Percentiles rank a stretch among this genome's conserved stretches.
Evolutionary conservation across 2,797 vertebrate species (phyloP).

Genomic region (Rhodeus uyekii): DNA sequence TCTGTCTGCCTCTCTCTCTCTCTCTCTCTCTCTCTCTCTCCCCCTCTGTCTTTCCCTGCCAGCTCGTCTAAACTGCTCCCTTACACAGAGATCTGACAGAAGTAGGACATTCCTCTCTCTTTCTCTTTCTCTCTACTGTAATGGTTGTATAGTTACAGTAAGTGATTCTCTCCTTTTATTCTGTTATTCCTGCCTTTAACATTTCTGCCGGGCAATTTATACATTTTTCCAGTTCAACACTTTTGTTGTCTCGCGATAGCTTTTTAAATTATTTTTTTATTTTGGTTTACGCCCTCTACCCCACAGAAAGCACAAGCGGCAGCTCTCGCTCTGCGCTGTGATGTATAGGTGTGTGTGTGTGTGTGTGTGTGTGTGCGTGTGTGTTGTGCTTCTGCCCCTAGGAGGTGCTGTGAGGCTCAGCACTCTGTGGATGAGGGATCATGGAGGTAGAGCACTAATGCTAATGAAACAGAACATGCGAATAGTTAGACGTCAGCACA

Average conservation of each 20-base stretch:
- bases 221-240: background rate
- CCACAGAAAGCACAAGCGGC: background rate
- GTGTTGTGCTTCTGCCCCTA: background rate
- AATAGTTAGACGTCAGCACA: slow-evolving; percentile 42
- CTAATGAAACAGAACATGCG: slow-evolving; percentile 39
- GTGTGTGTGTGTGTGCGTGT: background rate
- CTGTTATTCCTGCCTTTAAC: background rate
- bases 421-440: slow-evolving; percentile 1
- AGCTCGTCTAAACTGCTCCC: slow-evolving; percentile 12
- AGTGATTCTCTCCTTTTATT: background rate
- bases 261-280: no score
- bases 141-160: background rate
- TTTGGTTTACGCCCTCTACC: background rate
- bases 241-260: background rate
- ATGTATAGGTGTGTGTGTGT: background rate
- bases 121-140: background rate
- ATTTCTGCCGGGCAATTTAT: background rate
- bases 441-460: slow-evolving; percentile 42
- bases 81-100: slow-evolving; percentile 33
- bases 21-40: no score
- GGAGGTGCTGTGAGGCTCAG: slow-evolving; percentile 16
- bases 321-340: background rate
- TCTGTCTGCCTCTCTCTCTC: no score
- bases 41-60: slow-evolving; percentile 4
- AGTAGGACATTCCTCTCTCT: slow-evolving; percentile 7